Evolutionary conservation across 2,888 invertebrate species (phyloP).

Genomic region (Drosophila anceps): DNA sequence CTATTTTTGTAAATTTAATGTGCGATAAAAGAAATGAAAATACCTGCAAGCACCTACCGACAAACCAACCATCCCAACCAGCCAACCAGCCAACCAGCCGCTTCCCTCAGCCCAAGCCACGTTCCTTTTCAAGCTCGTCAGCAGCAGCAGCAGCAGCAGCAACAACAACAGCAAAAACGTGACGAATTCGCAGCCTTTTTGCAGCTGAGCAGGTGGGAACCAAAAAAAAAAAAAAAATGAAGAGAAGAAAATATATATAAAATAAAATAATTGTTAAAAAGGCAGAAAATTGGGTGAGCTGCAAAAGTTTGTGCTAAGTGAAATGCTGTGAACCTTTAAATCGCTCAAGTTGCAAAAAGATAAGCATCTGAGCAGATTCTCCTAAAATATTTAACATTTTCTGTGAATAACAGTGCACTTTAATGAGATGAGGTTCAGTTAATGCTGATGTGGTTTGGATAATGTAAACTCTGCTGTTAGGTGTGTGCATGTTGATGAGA

Average conservation of each 20-base stretch:
- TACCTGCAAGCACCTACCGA: constrained; percentile 44
- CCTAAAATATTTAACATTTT: background rate
- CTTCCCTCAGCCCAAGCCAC: constrained; percentile 1
- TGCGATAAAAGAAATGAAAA: constrained; percentile 81
- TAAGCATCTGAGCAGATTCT: background rate
- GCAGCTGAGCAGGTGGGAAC: constrained; percentile 24
- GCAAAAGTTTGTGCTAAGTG: constrained; percentile 16
- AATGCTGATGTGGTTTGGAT: background rate
- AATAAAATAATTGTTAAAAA: constrained; percentile 11
- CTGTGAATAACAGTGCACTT: background rate
- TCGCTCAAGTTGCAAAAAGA: background rate
- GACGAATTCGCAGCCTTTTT: constrained; percentile 63
- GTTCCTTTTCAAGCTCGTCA: constrained; percentile 20
- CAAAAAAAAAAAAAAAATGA: constrained; percentile 1
- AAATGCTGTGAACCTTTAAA: constrained; percentile 15
- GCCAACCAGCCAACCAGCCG: background rate
- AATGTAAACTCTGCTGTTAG: background rate
- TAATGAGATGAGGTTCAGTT: background rate
- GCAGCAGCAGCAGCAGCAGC: background rate
- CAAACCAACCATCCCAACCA: constrained; percentile 1
- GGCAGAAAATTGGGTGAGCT: constrained; percentile 8
- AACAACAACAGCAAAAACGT: constrained; percentile 60
- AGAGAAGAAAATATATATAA: background rate
- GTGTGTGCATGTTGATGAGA: background rate
- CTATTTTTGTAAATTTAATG: constrained; percentile 82